phyloP scores from a whole-genome alignment of 2,888 invertebrate genomes.

The Argyresthia goedartella region DNA sequence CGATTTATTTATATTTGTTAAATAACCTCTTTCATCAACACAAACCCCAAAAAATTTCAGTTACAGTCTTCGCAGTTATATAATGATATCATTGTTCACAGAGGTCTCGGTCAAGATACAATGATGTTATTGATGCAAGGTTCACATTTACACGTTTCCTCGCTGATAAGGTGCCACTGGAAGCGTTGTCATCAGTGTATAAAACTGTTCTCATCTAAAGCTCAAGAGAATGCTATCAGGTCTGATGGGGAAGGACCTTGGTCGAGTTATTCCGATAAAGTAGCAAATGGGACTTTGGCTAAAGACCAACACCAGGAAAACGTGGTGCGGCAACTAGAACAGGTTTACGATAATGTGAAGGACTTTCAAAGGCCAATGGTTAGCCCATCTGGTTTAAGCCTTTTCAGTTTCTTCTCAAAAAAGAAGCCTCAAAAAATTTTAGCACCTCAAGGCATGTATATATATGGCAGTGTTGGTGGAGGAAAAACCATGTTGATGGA shows the following conservation, averaged over 20 bases:
- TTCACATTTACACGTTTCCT: slow-evolving; percentile 29
- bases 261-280: slow-evolving; percentile 66
- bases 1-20: too few relatives aligned
- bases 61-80: slow-evolving; percentile 20
- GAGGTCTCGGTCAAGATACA: slow-evolving; percentile 5
- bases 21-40: too few relatives aligned
- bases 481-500: slow-evolving; percentile 99
- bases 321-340: slow-evolving; percentile 78
- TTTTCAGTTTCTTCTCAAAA: slow-evolving; percentile 49
- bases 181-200: slow-evolving; percentile 38
- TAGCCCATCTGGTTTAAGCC: slow-evolving; percentile 19
- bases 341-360: slow-evolving; percentile 74
- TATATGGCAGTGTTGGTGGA: slow-evolving; percentile 92
- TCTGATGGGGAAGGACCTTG: slow-evolving; percentile 53
- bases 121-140: slow-evolving; percentile 19
- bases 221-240: slow-evolving; percentile 20
- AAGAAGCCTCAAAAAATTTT: slow-evolving; percentile 49
- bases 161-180: slow-evolving; percentile 34
- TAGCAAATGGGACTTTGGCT: slow-evolving; percentile 70
- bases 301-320: slow-evolving; percentile 80
- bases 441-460: slow-evolving; percentile 85
- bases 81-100: slow-evolving; percentile 18
- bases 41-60: too few relatives aligned
- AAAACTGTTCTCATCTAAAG: slow-evolving; percentile 40
- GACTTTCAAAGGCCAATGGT: slow-evolving; percentile 59